Base-by-base conservation (phyloP, 2,113 vertebrate genomes). In the Centropristis striata region DNA sequence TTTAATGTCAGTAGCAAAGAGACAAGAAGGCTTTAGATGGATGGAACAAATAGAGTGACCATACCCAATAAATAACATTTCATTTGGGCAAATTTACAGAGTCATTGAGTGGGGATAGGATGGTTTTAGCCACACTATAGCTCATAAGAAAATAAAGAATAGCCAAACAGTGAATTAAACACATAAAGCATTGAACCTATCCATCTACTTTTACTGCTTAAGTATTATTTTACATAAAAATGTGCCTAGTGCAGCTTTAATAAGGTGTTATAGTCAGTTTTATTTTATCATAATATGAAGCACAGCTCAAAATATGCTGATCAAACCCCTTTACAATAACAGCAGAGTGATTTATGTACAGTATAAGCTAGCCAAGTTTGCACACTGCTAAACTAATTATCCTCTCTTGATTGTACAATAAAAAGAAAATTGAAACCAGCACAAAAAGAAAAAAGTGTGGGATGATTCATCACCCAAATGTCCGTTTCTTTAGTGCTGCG, bases 341-440 rank as follows among this genome's bases (percentile, higher is more conserved):
- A 63, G 42, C 57, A 21, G 63, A 23, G 44, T 78, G 84, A 90
- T 86, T 90, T 84, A 87, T 88, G 69, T 42, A 55, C 55, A 47
- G 55, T 55, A 16, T 57, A 23, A 60, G 37, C 57, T 55, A 32
- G 69, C 83, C 66, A 85, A 46, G 72, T 83, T 81, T 78, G 76
- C 68, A 85, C 73, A 59, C 27, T 32, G 66, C 75, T 85, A 83
- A 90, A 87, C 86, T 78, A 86, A 84, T 84, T 88, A 90, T 87
- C 49, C 60, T 41, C 63, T 47, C 82, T 77, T 87, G 75, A 86
- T 85, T 84, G 61, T 84, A 72, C 57, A 84, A 75, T 86, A 81
- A 82, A 80, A 74, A 75, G 75, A 66, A 86, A 88, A 87, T 84
- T 84, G 78, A 86, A 79, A 75, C 46, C 32, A 59, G 73, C 27